Evolutionary conservation across 2,888 invertebrate genomes (phyloP), one percentile per base, ranked within the genome.

Genomic region (Ophioninae sp.): DNA sequence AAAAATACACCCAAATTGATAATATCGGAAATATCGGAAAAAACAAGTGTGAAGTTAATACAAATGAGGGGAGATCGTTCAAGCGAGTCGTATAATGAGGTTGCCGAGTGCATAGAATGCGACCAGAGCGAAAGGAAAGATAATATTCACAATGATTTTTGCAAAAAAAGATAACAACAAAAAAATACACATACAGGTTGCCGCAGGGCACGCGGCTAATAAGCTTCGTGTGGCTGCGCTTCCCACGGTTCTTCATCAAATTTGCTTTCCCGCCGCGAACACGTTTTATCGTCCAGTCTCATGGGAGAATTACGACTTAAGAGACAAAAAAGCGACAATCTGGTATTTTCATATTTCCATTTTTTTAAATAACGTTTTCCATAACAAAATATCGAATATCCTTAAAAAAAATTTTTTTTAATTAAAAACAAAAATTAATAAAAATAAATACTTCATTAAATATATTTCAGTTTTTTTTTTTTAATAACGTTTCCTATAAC

Each of bases 81-180:
- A 87, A 87, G 87, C 85, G 69, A 77, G 83, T 81, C 77, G 10
- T 70, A 82, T 85, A 87, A 87, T 86, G 86, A 74, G 74, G 82
- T 64, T 57, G 39, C 81, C 72, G 64, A 77, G 84, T 59, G 30
- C 61, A 64, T 69, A 62, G 88, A 85, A 87, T 87, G 86, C 85
- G 85, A 87, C 81, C 85, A 80, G 81, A 84, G 85, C 87, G 87
- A 83, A 85, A 86, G 87, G 86, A 88, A 88, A 87, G 50, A 68
- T 68, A 50, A 68, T 44, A 68, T 68, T 68, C 50, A 50, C 70
- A 70, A 70, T 70, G 70, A 70, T 56, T 57, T 70, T 70, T 57
- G 56, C 8, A n/a, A 56, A 10, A 69, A 37, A 20, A n/a, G n/a
- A n/a, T n/a, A n/a, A n/a, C n/a, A n/a, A n/a, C n/a, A n/a, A 57